Evolutionary conservation across 1,140 invertebrate species (phyloP).

Genomic region (Mesaphorura yosii): DNA sequence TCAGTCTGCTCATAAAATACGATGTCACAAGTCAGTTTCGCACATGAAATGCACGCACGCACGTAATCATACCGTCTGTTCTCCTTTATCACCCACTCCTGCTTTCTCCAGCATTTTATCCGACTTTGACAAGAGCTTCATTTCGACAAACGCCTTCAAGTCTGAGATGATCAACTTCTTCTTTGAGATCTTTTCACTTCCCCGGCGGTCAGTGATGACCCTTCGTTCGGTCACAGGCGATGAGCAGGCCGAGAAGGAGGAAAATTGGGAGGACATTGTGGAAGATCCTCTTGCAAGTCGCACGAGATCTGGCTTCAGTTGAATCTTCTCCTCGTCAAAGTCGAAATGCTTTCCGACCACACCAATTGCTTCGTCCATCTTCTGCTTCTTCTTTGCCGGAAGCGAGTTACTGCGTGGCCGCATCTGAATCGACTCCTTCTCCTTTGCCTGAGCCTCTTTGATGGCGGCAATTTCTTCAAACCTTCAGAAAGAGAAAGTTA

Average conservation of each 20-base stretch:
- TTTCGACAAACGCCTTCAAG: constrained; percentile 77
- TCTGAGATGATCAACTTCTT: constrained; percentile 81
- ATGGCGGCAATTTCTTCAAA: constrained; percentile 20
- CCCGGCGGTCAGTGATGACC: constrained; percentile 42
- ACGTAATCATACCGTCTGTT: too few relatives aligned
- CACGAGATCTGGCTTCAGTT: constrained; percentile 13
- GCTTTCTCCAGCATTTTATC: constrained; percentile 83
- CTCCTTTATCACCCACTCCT: constrained; percentile 39
- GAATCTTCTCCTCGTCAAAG: neutral
- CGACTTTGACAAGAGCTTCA: constrained; percentile 76
- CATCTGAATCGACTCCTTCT: constrained; percentile 55
- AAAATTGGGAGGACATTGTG: constrained; percentile 12
- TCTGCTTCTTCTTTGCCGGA: constrained; percentile 63
- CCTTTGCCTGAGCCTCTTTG: constrained; percentile 57
- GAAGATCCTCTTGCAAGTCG: neutral
- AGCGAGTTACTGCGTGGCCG: constrained; percentile 76
- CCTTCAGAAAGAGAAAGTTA: constrained; percentile 9
- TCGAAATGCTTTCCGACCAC: neutral
- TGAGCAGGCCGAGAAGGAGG: constrained; percentile 26
- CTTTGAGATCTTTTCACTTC: constrained; percentile 62
- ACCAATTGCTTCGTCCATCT: neutral
- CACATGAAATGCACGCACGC: too few relatives aligned
- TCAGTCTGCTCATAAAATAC: constrained; percentile 4
- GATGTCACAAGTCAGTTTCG: too few relatives aligned
- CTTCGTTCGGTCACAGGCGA: constrained; percentile 24